Evolutionary conservation across 1,140 invertebrate genomes (phyloP).

Genomic region (Tetragnatha versicolor): DNA sequence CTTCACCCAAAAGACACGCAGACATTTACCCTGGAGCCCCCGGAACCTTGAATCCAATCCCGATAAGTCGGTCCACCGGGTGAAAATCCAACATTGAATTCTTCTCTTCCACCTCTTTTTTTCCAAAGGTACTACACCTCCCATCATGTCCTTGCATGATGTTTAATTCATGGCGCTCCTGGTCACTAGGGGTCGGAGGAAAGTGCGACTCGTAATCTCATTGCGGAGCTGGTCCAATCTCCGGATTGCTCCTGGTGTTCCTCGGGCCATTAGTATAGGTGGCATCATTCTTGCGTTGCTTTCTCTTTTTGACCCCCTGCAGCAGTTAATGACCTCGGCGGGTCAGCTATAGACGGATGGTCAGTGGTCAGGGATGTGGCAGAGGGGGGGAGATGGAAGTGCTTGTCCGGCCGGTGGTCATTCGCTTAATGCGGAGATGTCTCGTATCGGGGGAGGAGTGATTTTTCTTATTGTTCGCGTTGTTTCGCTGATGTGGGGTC

Average conservation of each 20-base stretch:
- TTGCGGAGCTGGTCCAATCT: conserved; percentile 49
- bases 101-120: conserved; percentile 16
- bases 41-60: conserved; percentile 47
- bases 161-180: conserved; percentile 52
- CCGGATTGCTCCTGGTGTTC: conserved; percentile 51
- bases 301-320: neutral
- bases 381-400: neutral
- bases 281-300: conserved; percentile 9
- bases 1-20: conserved; percentile 19
- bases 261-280: conserved; percentile 40
- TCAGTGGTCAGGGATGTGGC: conserved; percentile 7
- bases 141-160: conserved; percentile 40
- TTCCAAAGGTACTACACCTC: neutral
- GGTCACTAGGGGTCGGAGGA: conserved; percentile 48
- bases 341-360: conserved; percentile 52
- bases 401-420: neutral
- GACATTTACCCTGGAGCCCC: conserved; percentile 25
- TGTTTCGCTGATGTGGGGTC: too few species aligned
- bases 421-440: conserved; percentile 32
- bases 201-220: conserved; percentile 54
- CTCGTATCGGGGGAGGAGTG: too few species aligned
- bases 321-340: conserved; percentile 42
- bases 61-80: conserved; percentile 30
- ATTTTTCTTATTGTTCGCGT: too few species aligned
- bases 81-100: neutral